These are phyloP conservation scores for Eulimnadia texana DNA, from an alignment of 1,140 invertebrate genomes.

Conservation along the genomic window DNA sequence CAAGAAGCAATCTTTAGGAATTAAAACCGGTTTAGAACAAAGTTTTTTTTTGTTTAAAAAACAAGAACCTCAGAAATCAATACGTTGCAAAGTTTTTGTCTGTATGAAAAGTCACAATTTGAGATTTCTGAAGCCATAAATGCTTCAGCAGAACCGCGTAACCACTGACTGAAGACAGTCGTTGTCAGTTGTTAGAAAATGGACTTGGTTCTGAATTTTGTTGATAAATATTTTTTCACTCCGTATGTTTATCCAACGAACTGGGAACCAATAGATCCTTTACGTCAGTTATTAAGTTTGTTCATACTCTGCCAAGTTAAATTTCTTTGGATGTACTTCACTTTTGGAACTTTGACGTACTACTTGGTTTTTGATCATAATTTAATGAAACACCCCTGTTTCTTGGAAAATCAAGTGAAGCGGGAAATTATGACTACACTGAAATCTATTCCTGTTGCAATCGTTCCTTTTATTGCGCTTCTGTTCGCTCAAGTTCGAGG, in stretches of 20 bases:
- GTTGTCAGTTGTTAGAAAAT: no score
- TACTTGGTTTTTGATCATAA: slow-evolving; percentile 5
- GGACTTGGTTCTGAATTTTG: not conserved
- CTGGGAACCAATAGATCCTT: not conserved
- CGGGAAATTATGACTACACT: not conserved
- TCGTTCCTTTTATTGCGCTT: not conserved
- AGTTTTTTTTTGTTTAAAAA: no score
- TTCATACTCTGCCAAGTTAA: not conserved
- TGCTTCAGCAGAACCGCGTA: no score
- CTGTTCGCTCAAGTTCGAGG: not conserved
- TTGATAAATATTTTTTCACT: not conserved
- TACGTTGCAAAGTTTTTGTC: no score
- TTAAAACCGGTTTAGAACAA: no score
- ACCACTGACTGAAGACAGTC: no score
- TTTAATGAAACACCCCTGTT: slow-evolving; percentile 5
- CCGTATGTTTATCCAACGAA: slow-evolving; percentile 3
- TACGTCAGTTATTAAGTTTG: slow-evolving; percentile 3
- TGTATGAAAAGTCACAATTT: no score
- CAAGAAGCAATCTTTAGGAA: no score
- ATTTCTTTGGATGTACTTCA: not conserved
- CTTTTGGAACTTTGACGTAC: not conserved
- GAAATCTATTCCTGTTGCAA: not conserved
- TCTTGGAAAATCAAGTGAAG: slow-evolving; percentile 2
- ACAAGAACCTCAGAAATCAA: no score
- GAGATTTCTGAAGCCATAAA: no score